Evolutionary conservation across 2,888 invertebrate species (phyloP).

Genomic region (Automeris io): DNA sequence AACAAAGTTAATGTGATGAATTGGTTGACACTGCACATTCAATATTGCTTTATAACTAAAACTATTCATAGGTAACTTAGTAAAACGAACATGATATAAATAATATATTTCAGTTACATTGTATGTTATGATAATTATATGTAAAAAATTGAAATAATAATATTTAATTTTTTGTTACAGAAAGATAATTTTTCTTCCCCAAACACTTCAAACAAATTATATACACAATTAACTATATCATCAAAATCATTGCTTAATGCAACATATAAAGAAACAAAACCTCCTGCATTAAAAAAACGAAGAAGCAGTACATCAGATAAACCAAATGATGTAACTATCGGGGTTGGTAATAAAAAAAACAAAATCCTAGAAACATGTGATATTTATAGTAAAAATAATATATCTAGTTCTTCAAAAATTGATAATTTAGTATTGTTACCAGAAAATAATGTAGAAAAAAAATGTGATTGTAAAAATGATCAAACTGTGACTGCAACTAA

Average conservation of each 20-base stretch:
- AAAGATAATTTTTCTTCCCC: constrained; percentile 59
- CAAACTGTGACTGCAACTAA: constrained; percentile 42
- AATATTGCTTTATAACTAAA: too few relatives aligned
- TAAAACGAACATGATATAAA: too few relatives aligned
- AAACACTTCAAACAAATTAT: constrained; percentile 61
- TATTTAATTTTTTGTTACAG: constrained; percentile 34
- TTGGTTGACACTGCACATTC: too few relatives aligned
- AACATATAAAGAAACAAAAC: constrained; percentile 53
- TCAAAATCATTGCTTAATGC: constrained; percentile 47
- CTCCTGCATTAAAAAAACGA: constrained; percentile 62
- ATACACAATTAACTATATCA: constrained; percentile 67
- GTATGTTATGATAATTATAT: too few relatives aligned
- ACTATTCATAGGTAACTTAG: too few relatives aligned
- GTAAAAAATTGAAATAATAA: neutral
- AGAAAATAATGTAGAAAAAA: constrained; percentile 59
- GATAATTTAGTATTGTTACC: constrained; percentile 40
- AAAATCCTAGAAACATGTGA: constrained; percentile 58
- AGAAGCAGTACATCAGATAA: constrained; percentile 69
- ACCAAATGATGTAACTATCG: constrained; percentile 53
- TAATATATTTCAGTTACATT: too few relatives aligned
- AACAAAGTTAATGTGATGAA: too few relatives aligned
- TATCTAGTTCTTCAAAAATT: constrained; percentile 40
- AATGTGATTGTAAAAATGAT: constrained; percentile 46
- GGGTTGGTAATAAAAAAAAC: constrained; percentile 53
- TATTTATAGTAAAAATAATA: constrained; percentile 52